phyloP scores from a whole-genome alignment of 2,888 invertebrate species.

The Macrosiphum euphorbiae region DNA sequence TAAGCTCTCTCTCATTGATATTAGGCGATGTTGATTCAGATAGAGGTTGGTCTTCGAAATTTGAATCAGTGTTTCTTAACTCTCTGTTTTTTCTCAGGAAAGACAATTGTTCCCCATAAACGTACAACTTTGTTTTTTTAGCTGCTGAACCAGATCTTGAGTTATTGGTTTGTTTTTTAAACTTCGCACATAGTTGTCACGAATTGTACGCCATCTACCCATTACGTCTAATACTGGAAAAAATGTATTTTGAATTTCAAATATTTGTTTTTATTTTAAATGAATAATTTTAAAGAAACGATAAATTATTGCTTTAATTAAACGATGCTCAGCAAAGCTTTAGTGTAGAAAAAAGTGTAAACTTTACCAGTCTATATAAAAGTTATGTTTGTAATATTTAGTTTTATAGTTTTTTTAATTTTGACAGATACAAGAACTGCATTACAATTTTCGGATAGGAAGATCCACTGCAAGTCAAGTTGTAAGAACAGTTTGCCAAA shows the following conservation, averaged over 20 bases:
- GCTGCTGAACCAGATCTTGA: conserved; percentile 46
- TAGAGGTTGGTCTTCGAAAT: conserved; percentile 36
- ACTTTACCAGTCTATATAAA: conserved; percentile 36
- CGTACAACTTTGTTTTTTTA: neutral
- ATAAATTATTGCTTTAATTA: conserved; percentile 38
- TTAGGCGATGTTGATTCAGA: conserved; percentile 18
- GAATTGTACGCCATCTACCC: conserved; percentile 33
- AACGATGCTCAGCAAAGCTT: conserved; percentile 29
- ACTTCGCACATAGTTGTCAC: conserved; percentile 42
- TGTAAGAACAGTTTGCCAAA: conserved; percentile 42
- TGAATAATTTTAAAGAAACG: conserved; percentile 37
- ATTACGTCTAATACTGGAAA: conserved; percentile 33
- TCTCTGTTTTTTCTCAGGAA: conserved; percentile 24
- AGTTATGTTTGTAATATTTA: conserved; percentile 42
- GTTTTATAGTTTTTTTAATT: conserved; percentile 44
- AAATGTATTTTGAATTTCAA: conserved; percentile 3
- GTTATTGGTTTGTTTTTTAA: conserved; percentile 45
- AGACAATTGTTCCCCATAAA: conserved; percentile 29
- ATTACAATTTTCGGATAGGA: conserved; percentile 69
- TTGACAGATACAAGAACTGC: conserved; percentile 68
- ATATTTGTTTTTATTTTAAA: too few relatives aligned
- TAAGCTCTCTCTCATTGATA: conserved; percentile 10
- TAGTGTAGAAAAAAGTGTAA: conserved; percentile 28
- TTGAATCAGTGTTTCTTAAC: conserved; percentile 37
- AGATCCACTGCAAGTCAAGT: conserved; percentile 64